Evolutionary conservation across 2,888 invertebrate genomes (phyloP).

Genomic region (Aquatica leii): DNA sequence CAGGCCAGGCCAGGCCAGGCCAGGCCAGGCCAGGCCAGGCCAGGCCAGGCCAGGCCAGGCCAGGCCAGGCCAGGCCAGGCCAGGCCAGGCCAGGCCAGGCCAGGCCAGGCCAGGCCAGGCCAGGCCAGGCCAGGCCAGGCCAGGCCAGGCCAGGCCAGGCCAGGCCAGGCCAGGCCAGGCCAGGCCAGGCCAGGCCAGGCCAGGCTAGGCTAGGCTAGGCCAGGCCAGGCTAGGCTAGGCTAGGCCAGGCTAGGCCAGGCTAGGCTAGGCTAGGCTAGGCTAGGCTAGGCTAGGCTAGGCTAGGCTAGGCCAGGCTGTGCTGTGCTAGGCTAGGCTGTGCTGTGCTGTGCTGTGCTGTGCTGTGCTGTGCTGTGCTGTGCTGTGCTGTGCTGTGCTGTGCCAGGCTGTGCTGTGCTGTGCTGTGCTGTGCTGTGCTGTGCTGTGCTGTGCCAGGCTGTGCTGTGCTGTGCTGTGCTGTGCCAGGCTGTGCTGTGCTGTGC

Average conservation of each 20-base stretch:
- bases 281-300: neutral
- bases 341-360: neutral
- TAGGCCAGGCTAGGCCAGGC: neutral
- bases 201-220: neutral
- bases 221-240: neutral
- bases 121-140: neutral
- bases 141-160: neutral
- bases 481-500: too few species aligned
- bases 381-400: too few species aligned
- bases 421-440: neutral
- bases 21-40: neutral
- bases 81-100: neutral
- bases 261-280: neutral
- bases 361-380: neutral
- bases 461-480: too few species aligned
- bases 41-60: neutral
- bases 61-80: neutral
- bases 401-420: too few species aligned
- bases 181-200: neutral
- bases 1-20: neutral
- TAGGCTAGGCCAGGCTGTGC: too few species aligned
- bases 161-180: neutral
- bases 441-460: too few species aligned
- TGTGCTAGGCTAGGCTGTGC: too few species aligned
- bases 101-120: neutral